Conservation (phyloP, 2,888 invertebrate genomes). For the Euplexia lucipara region DNA sequence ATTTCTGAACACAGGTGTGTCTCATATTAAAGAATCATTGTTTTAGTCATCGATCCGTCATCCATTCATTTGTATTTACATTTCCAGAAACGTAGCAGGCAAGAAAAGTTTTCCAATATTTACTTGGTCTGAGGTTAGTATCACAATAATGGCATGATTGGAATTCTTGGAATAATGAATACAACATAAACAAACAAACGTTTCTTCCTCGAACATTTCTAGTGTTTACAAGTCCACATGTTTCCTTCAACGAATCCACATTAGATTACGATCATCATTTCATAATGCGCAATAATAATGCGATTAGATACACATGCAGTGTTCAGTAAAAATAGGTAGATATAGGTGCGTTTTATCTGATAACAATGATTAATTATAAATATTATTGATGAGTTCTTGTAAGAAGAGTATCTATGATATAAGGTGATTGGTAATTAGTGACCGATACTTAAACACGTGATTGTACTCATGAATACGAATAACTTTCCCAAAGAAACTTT, state of each 20-base stretch:
- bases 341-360: no score
- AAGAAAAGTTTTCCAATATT: conserved; percentile 31
- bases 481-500: no score
- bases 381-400: not conserved
- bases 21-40: not conserved
- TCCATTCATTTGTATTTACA: conserved; percentile 9
- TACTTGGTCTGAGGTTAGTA: conserved; percentile 30
- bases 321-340: not conserved
- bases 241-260: conserved; percentile 28
- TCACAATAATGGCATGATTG: conserved; percentile 58
- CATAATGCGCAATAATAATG: conserved; percentile 33
- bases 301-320: conserved; percentile 39
- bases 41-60: conserved; percentile 2
- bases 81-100: not conserved
- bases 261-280: conserved; percentile 25
- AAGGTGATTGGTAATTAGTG: not conserved
- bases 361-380: not conserved
- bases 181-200: conserved; percentile 33
- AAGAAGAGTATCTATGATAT: not conserved
- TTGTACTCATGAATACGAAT: no score
- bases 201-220: conserved; percentile 51
- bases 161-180: conserved; percentile 58
- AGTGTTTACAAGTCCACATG: conserved; percentile 36
- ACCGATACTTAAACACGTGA: no score
- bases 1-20: no score